Base-by-base conservation (phyloP, 1,140 invertebrate species). In the Littorina saxatilis region DNA sequence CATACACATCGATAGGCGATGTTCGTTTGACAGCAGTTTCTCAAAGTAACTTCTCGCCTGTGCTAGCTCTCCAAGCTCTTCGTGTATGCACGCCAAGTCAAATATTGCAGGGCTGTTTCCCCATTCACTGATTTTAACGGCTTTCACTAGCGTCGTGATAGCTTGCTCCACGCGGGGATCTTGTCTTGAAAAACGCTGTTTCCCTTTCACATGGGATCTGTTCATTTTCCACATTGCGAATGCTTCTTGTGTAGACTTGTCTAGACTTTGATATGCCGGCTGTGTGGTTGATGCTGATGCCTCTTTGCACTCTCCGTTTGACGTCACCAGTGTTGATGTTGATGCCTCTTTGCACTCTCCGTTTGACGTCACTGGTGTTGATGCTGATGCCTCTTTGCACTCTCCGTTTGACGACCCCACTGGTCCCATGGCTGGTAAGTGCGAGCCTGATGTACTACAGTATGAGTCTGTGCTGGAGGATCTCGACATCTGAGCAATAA, bases 51-150 rank as follows among this genome's bases (percentile, higher is more conserved):
- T 23, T 23, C 4, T 40, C 4, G 66, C 66, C 37, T 17, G 66
- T 68, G 37, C 66, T 23, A 37, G 15, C 17, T 78, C 76, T 1
- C 76, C 76, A 17, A 66, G 27, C 20, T 23, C 29, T 27, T 39
- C 66, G 35, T 66, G 20, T 20, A 78, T 27, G 13, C 63, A 17
- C 32, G 76, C 76, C 23, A 78, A 39, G 23, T 78, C 76, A 66
- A 63, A 78, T 32, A 17, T 5, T 23, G 76, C 76, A 11, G 39
- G 23, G 1, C n/a, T n/a, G 37, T 78, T 78, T 66, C 66, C 55
- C 32, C 76, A 52, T 66, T 61, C 58, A 20, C 76, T 78, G 76
- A 78, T 20, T 35, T 63, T 17, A 1, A 78, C 20, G 4, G 76
- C 76, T 23, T n/a, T 15, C 43, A 15, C n/a, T n/a, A n/a, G n/a